A percentile compares a stretch with the other conserved stretches of the same genome.
Evolutionary conservation across 2,797 vertebrate genomes (phyloP).

Genomic region (Cuniculus paca): DNA sequence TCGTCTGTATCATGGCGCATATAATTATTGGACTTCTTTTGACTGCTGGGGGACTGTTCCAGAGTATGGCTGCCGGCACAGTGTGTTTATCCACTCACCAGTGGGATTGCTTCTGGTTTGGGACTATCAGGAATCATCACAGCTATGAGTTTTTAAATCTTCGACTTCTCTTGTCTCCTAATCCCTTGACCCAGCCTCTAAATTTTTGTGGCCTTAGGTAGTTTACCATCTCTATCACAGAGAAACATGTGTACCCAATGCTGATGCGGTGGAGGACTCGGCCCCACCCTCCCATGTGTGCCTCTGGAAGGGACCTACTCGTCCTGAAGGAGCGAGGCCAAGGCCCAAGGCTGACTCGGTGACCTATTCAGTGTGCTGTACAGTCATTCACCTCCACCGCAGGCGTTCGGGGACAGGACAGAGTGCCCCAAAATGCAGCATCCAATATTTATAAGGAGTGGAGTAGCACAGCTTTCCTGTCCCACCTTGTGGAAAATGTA

Average conservation of each 20-base stretch:
- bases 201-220: background rate
- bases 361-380: conserved; percentile 24
- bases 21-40: conserved; percentile 22
- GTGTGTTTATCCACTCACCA: background rate
- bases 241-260: background rate
- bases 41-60: background rate
- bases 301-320: conserved; percentile 10
- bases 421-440: conserved; percentile 11
- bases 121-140: background rate
- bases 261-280: background rate
- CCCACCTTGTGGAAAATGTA: background rate
- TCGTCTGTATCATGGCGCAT: background rate
- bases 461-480: conserved; percentile 52
- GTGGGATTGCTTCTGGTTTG: background rate
- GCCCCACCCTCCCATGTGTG: background rate
- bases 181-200: background rate
- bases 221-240: background rate
- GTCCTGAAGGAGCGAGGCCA: background rate
- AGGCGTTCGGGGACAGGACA: conserved; percentile 49
- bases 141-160: background rate
- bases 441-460: conserved; percentile 47
- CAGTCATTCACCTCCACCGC: background rate
- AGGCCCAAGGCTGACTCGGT: background rate
- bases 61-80: accelerated
- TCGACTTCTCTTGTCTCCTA: background rate